A percentile compares a stretch with the other conserved stretches of the same genome.
phyloP scores from a whole-genome alignment of 2,888 invertebrate genomes.

The Calameuta pallipes region DNA sequence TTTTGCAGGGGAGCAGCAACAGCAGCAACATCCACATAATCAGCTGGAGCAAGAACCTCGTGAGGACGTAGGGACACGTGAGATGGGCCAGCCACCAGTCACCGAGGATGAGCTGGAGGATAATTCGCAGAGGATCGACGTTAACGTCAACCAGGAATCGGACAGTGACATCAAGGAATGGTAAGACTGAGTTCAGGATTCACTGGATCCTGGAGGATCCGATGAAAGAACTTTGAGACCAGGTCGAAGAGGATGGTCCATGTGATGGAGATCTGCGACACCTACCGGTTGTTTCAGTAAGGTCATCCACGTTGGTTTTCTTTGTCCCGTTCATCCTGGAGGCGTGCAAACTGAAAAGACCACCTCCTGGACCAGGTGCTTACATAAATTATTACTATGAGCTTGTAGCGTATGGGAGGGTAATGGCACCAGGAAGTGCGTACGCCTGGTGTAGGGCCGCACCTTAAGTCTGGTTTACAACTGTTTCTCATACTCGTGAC shows the following conservation, averaged over 20 bases:
- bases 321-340: not conserved
- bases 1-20: slow-evolving; percentile 39
- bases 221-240: too few relatives aligned
- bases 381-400: not conserved
- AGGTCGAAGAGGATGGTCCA: too few relatives aligned
- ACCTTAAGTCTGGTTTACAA: not conserved
- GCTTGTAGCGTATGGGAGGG: not conserved
- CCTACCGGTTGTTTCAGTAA: too few relatives aligned
- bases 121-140: slow-evolving; percentile 22
- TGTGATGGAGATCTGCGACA: too few relatives aligned
- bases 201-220: not conserved
- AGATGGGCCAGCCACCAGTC: slow-evolving; percentile 14
- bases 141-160: slow-evolving; percentile 29
- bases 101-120: slow-evolving; percentile 20
- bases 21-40: slow-evolving; percentile 16
- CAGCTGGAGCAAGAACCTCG: slow-evolving; percentile 19
- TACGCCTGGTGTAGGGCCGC: not conserved
- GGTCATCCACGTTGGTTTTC: not conserved
- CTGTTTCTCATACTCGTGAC: not conserved
- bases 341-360: not conserved
- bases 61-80: slow-evolving; percentile 33
- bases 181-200: slow-evolving; percentile 27
- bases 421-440: not conserved
- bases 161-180: slow-evolving; percentile 44
- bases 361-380: not conserved